Percentiles rank a stretch among this genome's conserved stretches.
phyloP scores from a whole-genome alignment of 2,113 vertebrate species.

The Pomatostomus ruficeps region DNA sequence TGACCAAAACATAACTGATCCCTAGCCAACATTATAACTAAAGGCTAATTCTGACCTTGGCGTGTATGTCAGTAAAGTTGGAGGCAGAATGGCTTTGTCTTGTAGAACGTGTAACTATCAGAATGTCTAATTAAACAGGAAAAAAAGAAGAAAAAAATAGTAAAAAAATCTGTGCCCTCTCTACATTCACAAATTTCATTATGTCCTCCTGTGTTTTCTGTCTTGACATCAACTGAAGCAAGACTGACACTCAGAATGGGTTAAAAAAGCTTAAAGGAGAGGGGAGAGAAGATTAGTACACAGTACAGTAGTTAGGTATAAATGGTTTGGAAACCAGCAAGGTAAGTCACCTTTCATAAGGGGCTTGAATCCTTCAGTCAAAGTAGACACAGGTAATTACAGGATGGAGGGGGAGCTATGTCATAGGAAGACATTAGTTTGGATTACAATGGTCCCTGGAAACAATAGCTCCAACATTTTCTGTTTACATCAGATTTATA shows the following conservation, averaged over 20 bases:
- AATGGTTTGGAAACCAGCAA: background rate
- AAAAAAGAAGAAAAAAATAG: background rate
- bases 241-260: background rate
- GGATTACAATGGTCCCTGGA: background rate
- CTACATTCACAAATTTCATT: background rate
- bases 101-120: background rate
- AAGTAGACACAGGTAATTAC: background rate
- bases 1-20: constrained; percentile 18
- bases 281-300: background rate
- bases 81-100: background rate
- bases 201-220: background rate
- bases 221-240: background rate
- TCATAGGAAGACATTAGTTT: background rate
- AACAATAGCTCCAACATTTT: background rate
- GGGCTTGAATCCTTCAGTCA: background rate
- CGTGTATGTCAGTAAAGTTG: background rate
- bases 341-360: background rate
- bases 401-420: background rate
- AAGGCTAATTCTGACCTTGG: background rate
- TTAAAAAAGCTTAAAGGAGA: background rate
- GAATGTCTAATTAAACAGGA: background rate
- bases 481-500: constrained; percentile 4
- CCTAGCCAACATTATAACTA: background rate
- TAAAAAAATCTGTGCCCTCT: background rate
- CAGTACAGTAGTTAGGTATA: background rate